Percentiles rank a stretch among this genome's conserved stretches.
Conservation (phyloP, 1,140 invertebrate species). For the Aradophagus sp. region DNA sequence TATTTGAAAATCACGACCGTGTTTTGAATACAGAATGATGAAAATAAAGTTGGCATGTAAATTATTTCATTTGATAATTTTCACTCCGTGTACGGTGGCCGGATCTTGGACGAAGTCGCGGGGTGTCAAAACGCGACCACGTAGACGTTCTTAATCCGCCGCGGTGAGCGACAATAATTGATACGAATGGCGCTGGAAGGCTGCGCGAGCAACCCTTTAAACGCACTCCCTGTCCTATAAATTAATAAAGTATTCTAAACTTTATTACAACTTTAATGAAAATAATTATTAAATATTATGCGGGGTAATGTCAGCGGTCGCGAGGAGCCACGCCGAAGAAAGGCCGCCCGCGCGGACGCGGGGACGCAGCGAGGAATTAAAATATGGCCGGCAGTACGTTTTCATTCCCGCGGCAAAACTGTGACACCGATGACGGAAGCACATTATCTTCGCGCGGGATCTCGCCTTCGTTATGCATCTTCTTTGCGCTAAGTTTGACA, state of each 20-base stretch:
- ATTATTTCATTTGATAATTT: too few relatives aligned
- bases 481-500: conserved; percentile 27
- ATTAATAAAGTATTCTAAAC: conserved; percentile 76
- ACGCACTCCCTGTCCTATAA: conserved; percentile 71
- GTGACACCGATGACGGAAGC: conserved; percentile 72
- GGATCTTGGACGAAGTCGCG: conserved; percentile 22
- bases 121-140: conserved; percentile 29
- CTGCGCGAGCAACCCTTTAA: conserved; percentile 67
- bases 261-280: conserved; percentile 76
- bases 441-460: conserved; percentile 62
- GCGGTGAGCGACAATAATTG: conserved; percentile 69
- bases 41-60: too few relatives aligned
- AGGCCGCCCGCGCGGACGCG: conserved; percentile 56
- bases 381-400: conserved; percentile 74
- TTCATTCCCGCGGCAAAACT: conserved; percentile 71
- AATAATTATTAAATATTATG: conserved; percentile 77
- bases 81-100: too few relatives aligned
- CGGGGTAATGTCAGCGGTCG: conserved; percentile 70
- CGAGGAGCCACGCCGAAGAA: conserved; percentile 68
- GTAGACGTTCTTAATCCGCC: conserved; percentile 63
- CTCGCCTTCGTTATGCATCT: conserved; percentile 33
- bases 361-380: conserved; percentile 70
- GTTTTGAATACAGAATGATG: too few relatives aligned
- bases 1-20: too few relatives aligned
- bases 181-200: conserved; percentile 69